Conservation (phyloP, 2,888 invertebrate genomes). For the Geotrupes spiniger region DNA sequence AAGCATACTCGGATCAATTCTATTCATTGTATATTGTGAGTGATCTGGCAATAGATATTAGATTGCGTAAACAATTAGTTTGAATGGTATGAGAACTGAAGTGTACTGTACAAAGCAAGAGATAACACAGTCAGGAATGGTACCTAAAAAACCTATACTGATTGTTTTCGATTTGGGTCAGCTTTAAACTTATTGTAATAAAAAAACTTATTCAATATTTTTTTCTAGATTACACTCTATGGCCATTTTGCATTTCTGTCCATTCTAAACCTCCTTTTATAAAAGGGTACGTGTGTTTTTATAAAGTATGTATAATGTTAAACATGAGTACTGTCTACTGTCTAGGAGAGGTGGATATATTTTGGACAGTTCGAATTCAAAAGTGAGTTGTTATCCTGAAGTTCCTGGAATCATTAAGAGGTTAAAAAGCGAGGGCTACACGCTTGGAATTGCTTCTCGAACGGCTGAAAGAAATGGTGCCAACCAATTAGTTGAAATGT, state of each 20-base stretch:
- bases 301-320: background rate
- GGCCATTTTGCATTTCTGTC: constrained; percentile 74
- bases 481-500: constrained; percentile 57
- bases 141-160: constrained; percentile 39
- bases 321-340: background rate
- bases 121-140: too few species aligned
- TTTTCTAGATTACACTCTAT: constrained; percentile 64
- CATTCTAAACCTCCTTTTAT: constrained; percentile 64
- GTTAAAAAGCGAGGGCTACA: constrained; percentile 56
- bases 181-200: constrained; percentile 18
- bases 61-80: too few species aligned
- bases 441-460: constrained; percentile 62
- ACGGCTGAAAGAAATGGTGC: constrained; percentile 61
- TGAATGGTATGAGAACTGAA: too few species aligned
- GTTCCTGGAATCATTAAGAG: constrained; percentile 58
- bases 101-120: too few species aligned
- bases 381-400: constrained; percentile 56
- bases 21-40: too few species aligned
- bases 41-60: too few species aligned
- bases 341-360: constrained; percentile 46
- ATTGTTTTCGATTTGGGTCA: constrained; percentile 52
- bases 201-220: constrained; percentile 5
- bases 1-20: too few species aligned
- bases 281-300: constrained; percentile 51
- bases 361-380: constrained; percentile 48